Conservation (phyloP, 2,888 invertebrate genomes). For the Gymnosoma rotundatum region DNA sequence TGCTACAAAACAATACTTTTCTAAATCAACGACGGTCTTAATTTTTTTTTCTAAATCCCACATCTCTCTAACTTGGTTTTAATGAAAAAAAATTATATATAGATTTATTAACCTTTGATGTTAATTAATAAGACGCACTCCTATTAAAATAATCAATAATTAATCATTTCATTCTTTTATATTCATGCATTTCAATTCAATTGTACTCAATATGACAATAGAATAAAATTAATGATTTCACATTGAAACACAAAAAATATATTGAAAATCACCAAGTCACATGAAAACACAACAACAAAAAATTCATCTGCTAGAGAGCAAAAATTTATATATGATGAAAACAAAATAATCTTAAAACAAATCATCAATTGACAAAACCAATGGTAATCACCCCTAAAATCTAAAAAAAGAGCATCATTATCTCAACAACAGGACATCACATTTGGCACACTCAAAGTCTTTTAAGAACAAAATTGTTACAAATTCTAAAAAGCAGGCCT, state of each 20-base stretch:
- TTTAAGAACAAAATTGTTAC: slow-evolving; percentile 34
- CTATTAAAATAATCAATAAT: slow-evolving; percentile 26
- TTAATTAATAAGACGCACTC: slow-evolving; percentile 20
- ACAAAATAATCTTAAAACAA: slow-evolving; percentile 73
- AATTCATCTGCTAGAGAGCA: slow-evolving; percentile 47
- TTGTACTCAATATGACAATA: slow-evolving; percentile 75
- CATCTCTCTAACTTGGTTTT: too few relatives aligned
- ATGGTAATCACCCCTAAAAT: slow-evolving; percentile 67
- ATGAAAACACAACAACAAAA: slow-evolving; percentile 19
- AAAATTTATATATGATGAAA: slow-evolving; percentile 31
- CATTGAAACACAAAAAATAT: slow-evolving; percentile 41
- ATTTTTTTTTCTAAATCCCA: too few relatives aligned
- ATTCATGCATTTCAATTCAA: slow-evolving; percentile 43
- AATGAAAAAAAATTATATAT: neutral
- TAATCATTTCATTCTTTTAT: slow-evolving; percentile 50
- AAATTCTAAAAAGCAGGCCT: slow-evolving; percentile 30
- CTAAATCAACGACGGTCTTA: too few relatives aligned
- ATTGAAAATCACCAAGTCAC: slow-evolving; percentile 61
- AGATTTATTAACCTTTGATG: neutral
- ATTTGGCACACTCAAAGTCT: slow-evolving; percentile 53
- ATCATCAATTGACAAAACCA: slow-evolving; percentile 79
- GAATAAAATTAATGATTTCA: slow-evolving; percentile 75
- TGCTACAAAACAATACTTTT: too few relatives aligned
- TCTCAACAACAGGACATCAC: slow-evolving; percentile 77
- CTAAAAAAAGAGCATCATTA: slow-evolving; percentile 74